Percentiles rank a stretch among this genome's conserved stretches.
phyloP scores from a whole-genome alignment of 2,113 vertebrate genomes.

The Arvicanthis niloticus region DNA sequence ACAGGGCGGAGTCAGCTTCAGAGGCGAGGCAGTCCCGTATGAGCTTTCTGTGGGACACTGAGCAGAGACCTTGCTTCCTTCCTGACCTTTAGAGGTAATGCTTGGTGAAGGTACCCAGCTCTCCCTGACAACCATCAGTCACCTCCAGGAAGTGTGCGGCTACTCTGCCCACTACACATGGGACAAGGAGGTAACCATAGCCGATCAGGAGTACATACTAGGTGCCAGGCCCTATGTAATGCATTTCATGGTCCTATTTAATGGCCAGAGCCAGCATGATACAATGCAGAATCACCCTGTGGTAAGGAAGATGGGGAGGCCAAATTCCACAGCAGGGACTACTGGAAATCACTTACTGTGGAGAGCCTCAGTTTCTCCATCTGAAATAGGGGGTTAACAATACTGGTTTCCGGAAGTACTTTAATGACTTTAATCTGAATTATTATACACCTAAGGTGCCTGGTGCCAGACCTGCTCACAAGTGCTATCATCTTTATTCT shows the following conservation, averaged over 20 bases:
- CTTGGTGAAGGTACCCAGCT: not conserved
- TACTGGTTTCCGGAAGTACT: not conserved
- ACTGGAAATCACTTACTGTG: not conserved
- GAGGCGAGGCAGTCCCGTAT: too few species aligned
- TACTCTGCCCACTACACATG: not conserved
- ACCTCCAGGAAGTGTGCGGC: too few species aligned
- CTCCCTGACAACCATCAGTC: not conserved
- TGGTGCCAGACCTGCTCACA: not conserved
- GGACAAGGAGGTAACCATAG: not conserved
- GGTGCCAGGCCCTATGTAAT: not conserved
- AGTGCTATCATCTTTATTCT: not conserved
- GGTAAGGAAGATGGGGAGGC: not conserved
- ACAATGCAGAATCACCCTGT: not conserved
- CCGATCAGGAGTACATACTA: accelerated
- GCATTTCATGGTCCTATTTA: too few species aligned
- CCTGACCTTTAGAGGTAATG: not conserved
- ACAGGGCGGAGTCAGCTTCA: not conserved
- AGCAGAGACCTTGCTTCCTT: not conserved
- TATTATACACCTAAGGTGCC: accelerated
- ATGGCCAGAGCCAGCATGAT: not conserved
- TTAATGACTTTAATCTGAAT: not conserved
- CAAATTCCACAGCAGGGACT: not conserved
- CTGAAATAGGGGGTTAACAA: not conserved
- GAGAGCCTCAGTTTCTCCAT: not conserved
- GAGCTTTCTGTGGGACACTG: not conserved